Conservation (phyloP, 1,140 invertebrate genomes). For the Hirudo medicinalis region DNA sequence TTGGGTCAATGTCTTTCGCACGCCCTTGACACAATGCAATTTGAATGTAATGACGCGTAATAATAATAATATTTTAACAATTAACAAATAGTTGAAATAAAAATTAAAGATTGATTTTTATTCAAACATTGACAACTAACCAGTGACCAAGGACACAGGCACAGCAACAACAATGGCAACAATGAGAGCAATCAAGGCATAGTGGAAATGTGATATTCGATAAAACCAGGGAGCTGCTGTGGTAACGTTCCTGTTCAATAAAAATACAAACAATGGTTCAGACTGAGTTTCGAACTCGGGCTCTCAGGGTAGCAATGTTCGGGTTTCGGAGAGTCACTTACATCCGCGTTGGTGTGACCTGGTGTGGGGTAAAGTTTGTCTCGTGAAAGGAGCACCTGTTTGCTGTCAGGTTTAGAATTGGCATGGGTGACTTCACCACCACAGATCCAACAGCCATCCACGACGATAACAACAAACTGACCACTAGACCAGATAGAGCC, state of each 20-base stretch:
- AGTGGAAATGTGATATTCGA: neutral
- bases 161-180: slow-evolving; percentile 9
- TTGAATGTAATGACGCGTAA: no score
- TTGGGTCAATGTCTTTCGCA: no score
- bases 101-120: neutral
- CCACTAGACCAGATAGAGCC: slow-evolving; percentile 28
- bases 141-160: neutral
- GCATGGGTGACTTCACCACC: slow-evolving; percentile 6
- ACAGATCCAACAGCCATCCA: slow-evolving; percentile 31
- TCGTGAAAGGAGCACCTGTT: neutral
- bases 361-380: neutral
- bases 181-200: neutral
- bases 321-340: no score
- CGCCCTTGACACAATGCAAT: no score
- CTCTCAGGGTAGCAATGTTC: no score
- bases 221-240: neutral
- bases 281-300: no score
- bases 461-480: slow-evolving; percentile 26
- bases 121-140: neutral
- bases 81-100: no score
- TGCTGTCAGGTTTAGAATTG: neutral
- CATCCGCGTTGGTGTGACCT: neutral
- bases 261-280: no score
- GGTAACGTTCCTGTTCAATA: no score
- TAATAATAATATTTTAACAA: no score